These are phyloP conservation scores for Bubo blakistoni DNA, from an alignment of 2,113 vertebrate species.

Conservation along the genomic window DNA sequence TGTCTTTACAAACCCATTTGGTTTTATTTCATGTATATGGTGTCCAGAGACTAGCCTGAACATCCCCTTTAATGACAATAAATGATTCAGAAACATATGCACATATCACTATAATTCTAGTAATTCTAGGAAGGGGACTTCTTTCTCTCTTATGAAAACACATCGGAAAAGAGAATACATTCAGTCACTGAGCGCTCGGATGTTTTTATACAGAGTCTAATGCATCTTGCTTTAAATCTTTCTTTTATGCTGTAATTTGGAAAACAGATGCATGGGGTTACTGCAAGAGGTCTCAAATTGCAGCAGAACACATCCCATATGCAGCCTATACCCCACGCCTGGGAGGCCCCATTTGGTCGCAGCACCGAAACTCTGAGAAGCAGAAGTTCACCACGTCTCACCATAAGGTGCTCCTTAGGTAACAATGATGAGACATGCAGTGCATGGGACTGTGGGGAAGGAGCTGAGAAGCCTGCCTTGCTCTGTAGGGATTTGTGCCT, in stretches of 20 bases:
- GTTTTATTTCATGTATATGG: background rate
- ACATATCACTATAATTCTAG: background rate
- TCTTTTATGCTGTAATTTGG: background rate
- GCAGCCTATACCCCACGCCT: background rate
- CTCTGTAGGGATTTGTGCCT: background rate
- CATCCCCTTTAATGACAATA: background rate
- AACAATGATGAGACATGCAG: rapidly evolving
- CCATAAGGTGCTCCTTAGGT: rapidly evolving
- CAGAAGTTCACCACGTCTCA: background rate
- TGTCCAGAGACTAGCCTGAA: background rate
- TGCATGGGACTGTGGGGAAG: background rate
- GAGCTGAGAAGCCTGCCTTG: background rate
- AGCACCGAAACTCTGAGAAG: background rate
- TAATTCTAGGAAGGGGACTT: background rate
- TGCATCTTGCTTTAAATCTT: background rate
- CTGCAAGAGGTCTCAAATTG: background rate
- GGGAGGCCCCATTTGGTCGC: background rate
- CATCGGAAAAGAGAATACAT: background rate
- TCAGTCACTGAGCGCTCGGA: background rate
- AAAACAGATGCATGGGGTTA: background rate
- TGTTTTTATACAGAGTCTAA: background rate
- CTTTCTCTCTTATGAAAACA: background rate
- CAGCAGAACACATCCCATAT: too few species aligned
- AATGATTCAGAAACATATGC: background rate
- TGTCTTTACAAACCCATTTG: background rate